These are phyloP conservation scores for Oscheius sp. DNA, from an alignment of 2,888 invertebrate genomes.

Conservation along the genomic window DNA sequence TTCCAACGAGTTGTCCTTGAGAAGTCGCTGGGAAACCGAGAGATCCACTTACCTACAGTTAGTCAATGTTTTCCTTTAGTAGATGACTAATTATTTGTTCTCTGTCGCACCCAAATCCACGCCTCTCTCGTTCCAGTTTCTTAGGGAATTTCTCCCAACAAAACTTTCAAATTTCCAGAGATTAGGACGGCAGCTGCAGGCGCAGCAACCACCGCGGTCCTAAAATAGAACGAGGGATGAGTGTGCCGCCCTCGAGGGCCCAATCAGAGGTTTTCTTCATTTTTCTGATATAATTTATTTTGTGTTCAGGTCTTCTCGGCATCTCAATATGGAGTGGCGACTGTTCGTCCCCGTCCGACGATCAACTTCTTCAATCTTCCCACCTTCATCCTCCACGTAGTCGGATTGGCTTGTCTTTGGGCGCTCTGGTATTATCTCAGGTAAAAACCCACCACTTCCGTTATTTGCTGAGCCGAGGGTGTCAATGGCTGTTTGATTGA, in stretches of 20 bases:
- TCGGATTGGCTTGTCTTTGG: slow-evolving; percentile 71
- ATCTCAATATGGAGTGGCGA: slow-evolving; percentile 66
- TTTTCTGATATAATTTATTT: background rate
- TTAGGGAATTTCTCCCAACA: background rate
- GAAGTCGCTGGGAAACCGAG: too few species aligned
- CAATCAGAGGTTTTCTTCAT: slow-evolving; percentile 60
- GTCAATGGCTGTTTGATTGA: slow-evolving; percentile 17
- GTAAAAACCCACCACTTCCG: slow-evolving; percentile 56
- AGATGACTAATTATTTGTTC: too few species aligned
- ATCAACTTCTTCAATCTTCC: slow-evolving; percentile 71
- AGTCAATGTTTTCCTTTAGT: too few species aligned
- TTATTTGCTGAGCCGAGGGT: slow-evolving; percentile 6
- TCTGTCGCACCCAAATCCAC: too few species aligned
- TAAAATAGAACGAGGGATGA: slow-evolving; percentile 50
- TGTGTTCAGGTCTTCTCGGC: slow-evolving; percentile 64
- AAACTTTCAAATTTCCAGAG: background rate
- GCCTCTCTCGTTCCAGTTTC: too few species aligned
- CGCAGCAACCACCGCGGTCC: slow-evolving; percentile 5
- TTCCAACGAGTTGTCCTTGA: too few species aligned
- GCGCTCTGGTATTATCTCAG: slow-evolving; percentile 73
- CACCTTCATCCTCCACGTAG: slow-evolving; percentile 71
- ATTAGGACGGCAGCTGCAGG: slow-evolving; percentile 16
- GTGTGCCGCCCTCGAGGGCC: slow-evolving; percentile 67
- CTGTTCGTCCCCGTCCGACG: slow-evolving; percentile 46
- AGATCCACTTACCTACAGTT: too few species aligned